Evolutionary conservation across 2,888 invertebrate species (phyloP).

Genomic region (Spilosoma lubricipeda): DNA sequence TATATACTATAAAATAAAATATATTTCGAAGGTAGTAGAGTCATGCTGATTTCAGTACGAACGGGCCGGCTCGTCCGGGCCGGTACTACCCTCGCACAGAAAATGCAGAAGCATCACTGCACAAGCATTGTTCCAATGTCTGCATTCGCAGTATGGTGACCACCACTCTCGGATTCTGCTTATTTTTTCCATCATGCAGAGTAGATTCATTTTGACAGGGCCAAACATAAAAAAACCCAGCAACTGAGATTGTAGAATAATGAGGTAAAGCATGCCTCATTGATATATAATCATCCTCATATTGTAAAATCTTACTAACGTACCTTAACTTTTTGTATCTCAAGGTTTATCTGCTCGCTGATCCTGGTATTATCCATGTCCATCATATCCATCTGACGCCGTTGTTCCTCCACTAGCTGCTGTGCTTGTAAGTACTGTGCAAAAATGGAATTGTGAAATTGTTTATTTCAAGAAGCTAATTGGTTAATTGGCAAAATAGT

Average conservation of each 20-base stretch:
- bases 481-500: not conserved
- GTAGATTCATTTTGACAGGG: no score
- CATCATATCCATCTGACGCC: slow-evolving; percentile 89
- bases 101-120: no score
- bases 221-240: not conserved
- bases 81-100: no score
- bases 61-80: no score
- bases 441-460: not conserved
- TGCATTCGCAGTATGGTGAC: no score
- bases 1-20: no score
- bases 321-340: slow-evolving; percentile 89
- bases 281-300: no score
- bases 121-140: no score
- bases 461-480: not conserved
- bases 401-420: slow-evolving; percentile 90
- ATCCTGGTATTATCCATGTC: slow-evolving; percentile 90
- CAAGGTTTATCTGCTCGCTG: slow-evolving; percentile 90
- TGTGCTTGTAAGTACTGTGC: slow-evolving; percentile 88
- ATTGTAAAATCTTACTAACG: not conserved
- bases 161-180: no score
- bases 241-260: not conserved
- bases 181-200: no score
- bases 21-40: no score
- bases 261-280: not conserved
- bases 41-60: no score